Conservation (phyloP, 1,140 invertebrate species). For the Colletes latitarsis region DNA sequence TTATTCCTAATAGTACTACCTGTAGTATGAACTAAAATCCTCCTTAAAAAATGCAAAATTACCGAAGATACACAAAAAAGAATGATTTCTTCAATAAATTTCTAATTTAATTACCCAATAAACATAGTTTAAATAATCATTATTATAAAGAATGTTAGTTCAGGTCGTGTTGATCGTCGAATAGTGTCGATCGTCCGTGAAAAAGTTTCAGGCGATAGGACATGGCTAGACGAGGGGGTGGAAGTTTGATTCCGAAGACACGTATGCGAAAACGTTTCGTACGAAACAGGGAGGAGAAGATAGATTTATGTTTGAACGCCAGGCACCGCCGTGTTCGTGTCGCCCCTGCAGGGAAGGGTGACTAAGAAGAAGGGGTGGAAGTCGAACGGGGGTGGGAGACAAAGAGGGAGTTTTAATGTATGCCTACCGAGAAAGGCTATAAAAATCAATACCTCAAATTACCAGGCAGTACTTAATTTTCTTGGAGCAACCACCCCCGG, state of each 20-base stretch:
- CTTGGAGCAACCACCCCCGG: conserved; percentile 73
- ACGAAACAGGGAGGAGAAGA: conserved; percentile 38
- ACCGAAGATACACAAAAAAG: too few species aligned
- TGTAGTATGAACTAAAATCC: too few species aligned
- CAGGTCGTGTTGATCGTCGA: too few species aligned
- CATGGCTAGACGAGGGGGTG: neutral
- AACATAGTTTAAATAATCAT: too few species aligned
- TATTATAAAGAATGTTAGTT: too few species aligned
- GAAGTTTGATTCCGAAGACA: conserved; percentile 5
- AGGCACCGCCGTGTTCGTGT: conserved; percentile 76
- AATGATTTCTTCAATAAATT: too few species aligned
- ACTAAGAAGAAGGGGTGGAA: conserved; percentile 68
- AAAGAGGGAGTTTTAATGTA: conserved; percentile 77
- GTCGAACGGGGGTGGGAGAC: conserved; percentile 58
- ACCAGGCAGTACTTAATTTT: conserved; percentile 82
- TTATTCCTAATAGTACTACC: too few species aligned
- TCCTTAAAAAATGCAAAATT: too few species aligned
- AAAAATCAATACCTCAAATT: conserved; percentile 83
- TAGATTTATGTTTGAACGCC: conserved; percentile 70
- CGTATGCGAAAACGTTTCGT: conserved; percentile 7
- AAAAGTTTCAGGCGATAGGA: neutral
- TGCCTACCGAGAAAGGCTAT: conserved; percentile 80
- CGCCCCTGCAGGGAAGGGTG: conserved; percentile 62
- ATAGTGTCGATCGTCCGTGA: neutral
- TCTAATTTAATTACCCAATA: too few species aligned